These are phyloP conservation scores for Bradysia coprophila DNA, from an alignment of 1,140 invertebrate genomes.

Conservation along the genomic window DNA sequence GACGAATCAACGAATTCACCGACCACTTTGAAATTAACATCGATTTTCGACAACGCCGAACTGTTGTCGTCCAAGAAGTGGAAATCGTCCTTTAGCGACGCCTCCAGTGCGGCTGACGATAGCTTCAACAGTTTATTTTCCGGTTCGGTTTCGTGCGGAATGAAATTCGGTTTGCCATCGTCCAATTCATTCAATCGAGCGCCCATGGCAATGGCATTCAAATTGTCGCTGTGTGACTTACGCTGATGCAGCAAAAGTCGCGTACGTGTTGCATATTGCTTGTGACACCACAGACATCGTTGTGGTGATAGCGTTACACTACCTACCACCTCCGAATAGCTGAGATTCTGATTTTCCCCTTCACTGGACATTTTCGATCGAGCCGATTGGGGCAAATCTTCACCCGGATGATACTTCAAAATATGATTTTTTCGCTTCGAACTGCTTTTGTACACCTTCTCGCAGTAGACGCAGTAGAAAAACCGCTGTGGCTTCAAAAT, in stretches of 20 bases:
- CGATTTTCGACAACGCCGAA: not conserved
- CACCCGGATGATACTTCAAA: conserved; percentile 67
- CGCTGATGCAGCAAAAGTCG: conserved; percentile 67
- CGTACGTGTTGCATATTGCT: conserved; percentile 66
- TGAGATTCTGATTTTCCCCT: conserved; percentile 33
- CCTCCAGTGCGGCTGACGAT: not conserved
- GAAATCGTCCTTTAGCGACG: not conserved
- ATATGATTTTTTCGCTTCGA: conserved; percentile 73
- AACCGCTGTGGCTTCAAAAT: conserved; percentile 61
- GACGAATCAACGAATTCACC: not conserved
- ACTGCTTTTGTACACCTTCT: conserved; percentile 74
- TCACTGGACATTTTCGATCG: conserved; percentile 27
- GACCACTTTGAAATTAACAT: conserved; percentile 1
- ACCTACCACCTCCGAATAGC: conserved; percentile 50
- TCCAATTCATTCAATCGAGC: not conserved
- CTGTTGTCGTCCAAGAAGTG: not conserved
- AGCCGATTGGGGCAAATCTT: conserved; percentile 42
- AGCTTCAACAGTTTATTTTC: conserved; percentile 1
- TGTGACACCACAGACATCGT: conserved; percentile 63
- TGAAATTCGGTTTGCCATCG: not conserved
- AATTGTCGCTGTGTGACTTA: conserved; percentile 43
- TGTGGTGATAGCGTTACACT: conserved; percentile 55
- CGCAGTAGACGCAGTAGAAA: conserved; percentile 74
- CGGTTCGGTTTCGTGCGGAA: not conserved
- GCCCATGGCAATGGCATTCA: not conserved